phyloP scores from a whole-genome alignment of 2,797 vertebrate species.

The Aphelocoma californica region DNA sequence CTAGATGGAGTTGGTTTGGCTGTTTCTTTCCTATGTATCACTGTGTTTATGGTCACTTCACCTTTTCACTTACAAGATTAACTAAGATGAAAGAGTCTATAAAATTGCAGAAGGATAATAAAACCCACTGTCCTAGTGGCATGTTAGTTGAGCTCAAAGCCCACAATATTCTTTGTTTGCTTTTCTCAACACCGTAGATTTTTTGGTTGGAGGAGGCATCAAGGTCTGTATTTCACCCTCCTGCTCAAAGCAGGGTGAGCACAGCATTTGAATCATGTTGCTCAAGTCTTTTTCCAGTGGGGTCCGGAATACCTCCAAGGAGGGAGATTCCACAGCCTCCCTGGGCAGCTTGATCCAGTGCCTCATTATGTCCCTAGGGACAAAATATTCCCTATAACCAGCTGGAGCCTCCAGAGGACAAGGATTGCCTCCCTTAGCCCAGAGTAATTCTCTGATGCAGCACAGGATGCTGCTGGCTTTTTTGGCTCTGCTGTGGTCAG shows the following conservation, averaged over 20 bases:
- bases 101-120: background rate
- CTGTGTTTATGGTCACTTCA: background rate
- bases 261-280: background rate
- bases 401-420: background rate
- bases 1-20: background rate
- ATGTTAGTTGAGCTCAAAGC: background rate
- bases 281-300: background rate
- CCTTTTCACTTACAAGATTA: background rate
- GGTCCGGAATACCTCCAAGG: background rate
- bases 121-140: background rate
- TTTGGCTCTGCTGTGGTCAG: background rate
- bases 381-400: background rate
- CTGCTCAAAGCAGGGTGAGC: background rate
- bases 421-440: background rate
- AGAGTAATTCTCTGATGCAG: background rate
- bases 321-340: background rate
- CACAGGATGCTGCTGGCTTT: background rate
- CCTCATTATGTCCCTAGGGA: background rate
- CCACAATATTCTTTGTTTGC: background rate
- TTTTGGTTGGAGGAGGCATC: background rate
- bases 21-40: background rate
- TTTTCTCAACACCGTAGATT: background rate
- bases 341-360: background rate
- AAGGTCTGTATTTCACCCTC: background rate
- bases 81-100: background rate